Conservation (phyloP, 2,113 vertebrate species). For the Bucco capensis region DNA sequence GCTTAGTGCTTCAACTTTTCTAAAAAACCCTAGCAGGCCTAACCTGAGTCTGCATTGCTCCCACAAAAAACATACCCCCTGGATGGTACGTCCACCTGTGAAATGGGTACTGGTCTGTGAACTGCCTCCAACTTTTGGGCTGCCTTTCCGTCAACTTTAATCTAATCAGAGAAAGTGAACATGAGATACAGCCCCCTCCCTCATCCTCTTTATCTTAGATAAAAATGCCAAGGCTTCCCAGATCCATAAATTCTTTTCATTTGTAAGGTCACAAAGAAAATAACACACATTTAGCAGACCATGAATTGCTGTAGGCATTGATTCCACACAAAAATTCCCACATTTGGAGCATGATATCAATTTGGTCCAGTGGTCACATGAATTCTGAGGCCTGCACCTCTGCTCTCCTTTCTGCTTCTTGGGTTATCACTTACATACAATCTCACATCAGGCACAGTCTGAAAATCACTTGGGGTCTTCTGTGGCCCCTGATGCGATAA, state of each 20-base stretch:
- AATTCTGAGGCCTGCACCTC: background rate
- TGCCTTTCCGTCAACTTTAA: background rate
- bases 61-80: background rate
- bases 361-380: background rate
- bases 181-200: background rate
- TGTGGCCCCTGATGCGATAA: too few relatives aligned
- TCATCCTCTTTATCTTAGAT: background rate
- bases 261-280: background rate
- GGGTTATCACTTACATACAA: background rate
- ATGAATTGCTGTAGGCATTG: background rate
- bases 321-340: background rate
- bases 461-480: too few relatives aligned
- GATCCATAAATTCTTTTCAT: background rate
- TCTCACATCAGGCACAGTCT: too few relatives aligned
- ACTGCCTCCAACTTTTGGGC: background rate
- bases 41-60: background rate
- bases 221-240: background rate
- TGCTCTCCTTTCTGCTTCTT: background rate
- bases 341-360: background rate
- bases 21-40: background rate
- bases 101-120: background rate
- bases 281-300: background rate
- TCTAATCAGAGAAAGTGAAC: background rate
- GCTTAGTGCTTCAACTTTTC: background rate
- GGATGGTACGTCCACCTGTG: background rate